Base-by-base conservation (phyloP, 2,113 vertebrate species). In the Gadus macrocephalus region DNA sequence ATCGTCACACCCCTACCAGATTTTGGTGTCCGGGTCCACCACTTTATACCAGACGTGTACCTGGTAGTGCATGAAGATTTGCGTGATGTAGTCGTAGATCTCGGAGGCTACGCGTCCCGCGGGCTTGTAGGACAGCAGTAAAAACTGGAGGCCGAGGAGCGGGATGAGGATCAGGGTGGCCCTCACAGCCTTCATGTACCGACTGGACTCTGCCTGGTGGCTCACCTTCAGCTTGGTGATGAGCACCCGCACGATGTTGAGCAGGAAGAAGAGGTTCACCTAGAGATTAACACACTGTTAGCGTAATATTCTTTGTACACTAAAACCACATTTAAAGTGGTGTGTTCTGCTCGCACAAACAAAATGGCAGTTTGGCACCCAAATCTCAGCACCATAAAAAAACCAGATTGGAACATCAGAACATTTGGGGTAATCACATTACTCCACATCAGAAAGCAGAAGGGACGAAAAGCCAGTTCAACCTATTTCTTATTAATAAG, bases 191-290 rank as follows among this genome's bases (percentile, higher is more conserved):
- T 98, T 99, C 97, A 99, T 99, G 88, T 99, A 99, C 15, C 99
- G 93, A 70, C 95, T 96, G 15, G 97, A 98, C 82, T 99, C 97
- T 0, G 95, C 95, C 70, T 95, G 95, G 83, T 99, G 97, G 1
- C 96, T 99, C 68, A 98, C 96, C 71, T 98, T 99, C 78, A 99
- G 88, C 78, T 99, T 99, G 68, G 97, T 99, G 85, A 99, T 98
- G 69, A 99, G 95, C 55, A 99, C 96, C 9, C 96, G 95, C 1
- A 99, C 95, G 0, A 99, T 99, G 68, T 99, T 99, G 6, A 99
- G 88, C 11, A 99, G 91, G 73, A 99, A 99, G 84, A 98, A 98
- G 31, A 99, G 87, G 78, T 99, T 99, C 60, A 99, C 95, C 97
- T 99, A 73, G 63, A 65, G 2, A 79, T 74, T 71, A 79, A 22